Conservation (phyloP, 2,888 invertebrate genomes). For the Oscheius onirici region DNA sequence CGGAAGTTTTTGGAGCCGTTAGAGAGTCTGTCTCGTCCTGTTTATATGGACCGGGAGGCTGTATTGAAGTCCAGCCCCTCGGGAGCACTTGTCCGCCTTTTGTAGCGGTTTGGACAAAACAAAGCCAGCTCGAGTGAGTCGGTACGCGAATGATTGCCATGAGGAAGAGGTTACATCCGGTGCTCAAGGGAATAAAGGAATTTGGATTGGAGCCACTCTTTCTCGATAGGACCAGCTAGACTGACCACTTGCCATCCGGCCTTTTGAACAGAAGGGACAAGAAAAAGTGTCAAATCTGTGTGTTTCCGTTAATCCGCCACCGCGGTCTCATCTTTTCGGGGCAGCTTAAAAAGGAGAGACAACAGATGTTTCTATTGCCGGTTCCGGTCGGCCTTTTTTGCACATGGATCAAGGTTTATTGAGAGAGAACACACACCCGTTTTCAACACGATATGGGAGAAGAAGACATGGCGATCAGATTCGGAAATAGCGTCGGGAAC, state of each 20-base stretch:
- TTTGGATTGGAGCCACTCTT: no score
- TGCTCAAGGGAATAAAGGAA: no score
- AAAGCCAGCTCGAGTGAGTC: conserved; percentile 12
- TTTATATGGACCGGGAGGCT: conserved; percentile 23
- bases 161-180: conserved; percentile 13
- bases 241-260: no score
- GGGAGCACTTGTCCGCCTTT: conserved; percentile 28
- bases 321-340: no score
- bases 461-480: conserved; percentile 1
- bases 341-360: no score
- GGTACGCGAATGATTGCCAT: conserved; percentile 15
- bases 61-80: conserved; percentile 27
- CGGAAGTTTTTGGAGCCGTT: neutral
- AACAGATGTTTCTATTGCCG: neutral
- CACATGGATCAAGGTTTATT: neutral
- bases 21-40: conserved; percentile 3
- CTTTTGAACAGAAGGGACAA: neutral
- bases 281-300: neutral
- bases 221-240: neutral
- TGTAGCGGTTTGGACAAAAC: conserved; percentile 29
- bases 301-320: no score
- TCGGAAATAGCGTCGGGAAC: conserved; percentile 1
- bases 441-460: neutral
- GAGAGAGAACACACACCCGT: neutral
- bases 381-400: neutral